These are phyloP conservation scores for Desmophyllum pertusum DNA, from an alignment of 92 coral and sea anemone species.

Conservation along the genomic window DNA sequence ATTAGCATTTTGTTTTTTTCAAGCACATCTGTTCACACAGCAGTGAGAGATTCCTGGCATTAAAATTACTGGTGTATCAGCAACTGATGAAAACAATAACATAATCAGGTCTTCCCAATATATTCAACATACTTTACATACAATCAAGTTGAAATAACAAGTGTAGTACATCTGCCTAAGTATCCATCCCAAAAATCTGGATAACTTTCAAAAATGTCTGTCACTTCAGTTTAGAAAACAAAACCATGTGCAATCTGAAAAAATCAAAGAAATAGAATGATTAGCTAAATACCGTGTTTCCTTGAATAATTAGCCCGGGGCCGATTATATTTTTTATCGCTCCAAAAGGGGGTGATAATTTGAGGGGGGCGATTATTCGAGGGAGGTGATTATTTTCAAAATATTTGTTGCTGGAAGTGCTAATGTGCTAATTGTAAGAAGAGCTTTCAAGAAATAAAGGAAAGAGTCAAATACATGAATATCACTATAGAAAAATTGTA, in stretches of 20 bases:
- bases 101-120: neutral
- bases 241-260: slow-evolving; percentile 79
- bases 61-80: slow-evolving; percentile 5
- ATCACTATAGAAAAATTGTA: no score
- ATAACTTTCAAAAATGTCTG: neutral
- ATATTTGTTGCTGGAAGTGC: no score
- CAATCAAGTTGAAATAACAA: slow-evolving; percentile 8
- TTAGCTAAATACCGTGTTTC: no score
- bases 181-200: neutral
- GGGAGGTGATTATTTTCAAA: no score
- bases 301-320: no score
- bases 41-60: slow-evolving; percentile 6
- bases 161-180: neutral
- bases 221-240: slow-evolving; percentile 90
- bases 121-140: no score
- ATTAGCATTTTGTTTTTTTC: slow-evolving; percentile 7
- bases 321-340: no score
- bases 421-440: no score
- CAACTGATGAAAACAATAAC: slow-evolving; percentile 1
- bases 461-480: no score
- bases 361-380: no score
- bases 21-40: slow-evolving; percentile 30
- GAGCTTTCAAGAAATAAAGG: no score
- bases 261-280: neutral
- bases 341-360: no score